Evolutionary conservation across 2,888 invertebrate genomes (phyloP).

Genomic region (Coleophora deauratella): DNA sequence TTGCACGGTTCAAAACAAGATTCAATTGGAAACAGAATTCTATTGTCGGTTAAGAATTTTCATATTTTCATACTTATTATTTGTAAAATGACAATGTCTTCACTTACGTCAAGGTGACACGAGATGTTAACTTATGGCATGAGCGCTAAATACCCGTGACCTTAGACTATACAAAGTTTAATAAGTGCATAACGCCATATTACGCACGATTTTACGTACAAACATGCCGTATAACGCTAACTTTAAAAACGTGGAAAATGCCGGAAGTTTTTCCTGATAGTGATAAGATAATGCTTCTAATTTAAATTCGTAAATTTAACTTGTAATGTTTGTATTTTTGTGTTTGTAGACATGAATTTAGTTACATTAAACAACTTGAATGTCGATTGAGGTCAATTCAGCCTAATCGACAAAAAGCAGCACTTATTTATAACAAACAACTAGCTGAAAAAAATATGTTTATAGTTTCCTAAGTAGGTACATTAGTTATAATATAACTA

Average conservation of each 20-base stretch:
- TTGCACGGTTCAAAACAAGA: conserved; percentile 27
- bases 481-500: too few relatives aligned
- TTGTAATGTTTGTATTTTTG: too few relatives aligned
- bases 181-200: conserved; percentile 53
- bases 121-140: conserved; percentile 68
- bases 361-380: too few relatives aligned
- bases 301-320: conserved; percentile 20
- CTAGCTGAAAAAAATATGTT: conserved; percentile 17
- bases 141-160: conserved; percentile 68
- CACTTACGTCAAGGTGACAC: conserved; percentile 69
- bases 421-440: too few relatives aligned
- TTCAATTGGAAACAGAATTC: conserved; percentile 20
- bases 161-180: conserved; percentile 69
- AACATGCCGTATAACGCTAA: conserved; percentile 22
- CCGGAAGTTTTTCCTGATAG: too few relatives aligned
- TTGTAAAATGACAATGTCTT: conserved; percentile 39
- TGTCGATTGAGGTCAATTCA: too few relatives aligned
- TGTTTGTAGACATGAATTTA: too few relatives aligned
- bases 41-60: conserved; percentile 23
- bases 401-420: too few relatives aligned
- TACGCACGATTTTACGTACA: conserved; percentile 39
- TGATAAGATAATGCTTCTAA: too few relatives aligned
- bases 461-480: conserved; percentile 25
- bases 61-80: conserved; percentile 2
- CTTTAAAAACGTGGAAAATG: conserved; percentile 28